Percentiles rank a stretch among this genome's conserved stretches.
Evolutionary conservation across 2,888 invertebrate species (phyloP).

Genomic region (Argyresthia goedartella): DNA sequence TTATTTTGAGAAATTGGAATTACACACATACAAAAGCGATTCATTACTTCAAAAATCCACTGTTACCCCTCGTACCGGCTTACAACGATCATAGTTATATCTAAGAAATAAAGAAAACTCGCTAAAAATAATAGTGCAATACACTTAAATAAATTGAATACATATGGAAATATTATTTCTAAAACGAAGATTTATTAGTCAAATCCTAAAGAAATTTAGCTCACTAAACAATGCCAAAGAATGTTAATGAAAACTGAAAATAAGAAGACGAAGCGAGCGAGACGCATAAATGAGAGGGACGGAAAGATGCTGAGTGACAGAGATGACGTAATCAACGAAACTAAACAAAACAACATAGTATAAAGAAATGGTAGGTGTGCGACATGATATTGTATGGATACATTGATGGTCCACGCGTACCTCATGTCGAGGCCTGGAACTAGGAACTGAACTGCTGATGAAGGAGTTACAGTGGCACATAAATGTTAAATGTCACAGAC

Average conservation of each 20-base stretch:
- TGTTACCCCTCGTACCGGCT: conserved; percentile 19
- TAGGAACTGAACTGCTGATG: background rate
- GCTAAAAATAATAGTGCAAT: conserved; percentile 35
- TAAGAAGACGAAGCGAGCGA: conserved; percentile 19
- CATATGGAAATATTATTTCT: conserved; percentile 19
- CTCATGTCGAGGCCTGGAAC: background rate
- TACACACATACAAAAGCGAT: conserved; percentile 24
- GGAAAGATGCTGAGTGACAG: conserved; percentile 42
- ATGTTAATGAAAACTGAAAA: conserved; percentile 42
- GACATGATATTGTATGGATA: background rate
- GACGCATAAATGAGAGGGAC: conserved; percentile 28
- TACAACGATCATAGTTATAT: conserved; percentile 12
- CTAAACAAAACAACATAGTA: conserved; percentile 19
- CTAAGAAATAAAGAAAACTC: background rate
- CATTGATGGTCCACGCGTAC: background rate
- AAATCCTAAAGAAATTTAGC: conserved; percentile 41
- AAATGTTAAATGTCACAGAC: background rate
- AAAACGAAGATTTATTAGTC: conserved; percentile 22
- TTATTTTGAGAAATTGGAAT: no score
- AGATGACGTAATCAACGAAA: conserved; percentile 31
- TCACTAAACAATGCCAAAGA: conserved; percentile 70
- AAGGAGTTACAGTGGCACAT: background rate
- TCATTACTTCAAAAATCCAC: conserved; percentile 20
- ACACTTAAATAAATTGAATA: conserved; percentile 28
- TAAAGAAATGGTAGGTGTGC: conserved; percentile 20